A percentile compares a stretch with the other conserved stretches of the same genome.
Evolutionary conservation across 2,797 vertebrate species (phyloP).

Genomic region (Paedocypris micromegethes): DNA sequence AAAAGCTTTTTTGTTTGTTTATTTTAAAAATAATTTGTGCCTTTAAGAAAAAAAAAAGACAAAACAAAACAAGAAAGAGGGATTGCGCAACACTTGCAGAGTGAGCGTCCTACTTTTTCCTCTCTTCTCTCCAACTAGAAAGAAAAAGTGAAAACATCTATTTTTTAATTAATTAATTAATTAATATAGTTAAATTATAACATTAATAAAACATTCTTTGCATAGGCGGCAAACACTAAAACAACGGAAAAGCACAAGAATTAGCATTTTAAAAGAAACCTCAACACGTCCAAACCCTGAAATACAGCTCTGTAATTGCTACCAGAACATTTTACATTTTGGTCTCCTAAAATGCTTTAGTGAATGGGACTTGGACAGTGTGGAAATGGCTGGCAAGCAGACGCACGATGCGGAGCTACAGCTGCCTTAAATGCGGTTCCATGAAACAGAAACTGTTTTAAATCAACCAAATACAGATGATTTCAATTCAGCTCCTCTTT

Average conservation of each 20-base stretch:
- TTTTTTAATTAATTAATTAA: constrained; percentile 5
- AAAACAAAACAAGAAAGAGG: constrained; percentile 58
- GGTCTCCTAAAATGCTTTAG: constrained; percentile 64
- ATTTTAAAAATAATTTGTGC: constrained; percentile 72
- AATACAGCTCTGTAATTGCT: constrained; percentile 44
- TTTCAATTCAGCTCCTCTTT: constrained; percentile 73
- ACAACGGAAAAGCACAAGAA: constrained; percentile 64
- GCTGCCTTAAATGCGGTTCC: constrained; percentile 72
- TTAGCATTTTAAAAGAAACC: constrained; percentile 55
- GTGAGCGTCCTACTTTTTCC: constrained; percentile 70
- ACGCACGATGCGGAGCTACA: constrained; percentile 68
- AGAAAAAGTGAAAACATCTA: constrained; percentile 56
- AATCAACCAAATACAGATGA: constrained; percentile 73
- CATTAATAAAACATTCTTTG: constrained; percentile 59
- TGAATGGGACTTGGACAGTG: constrained; percentile 67
- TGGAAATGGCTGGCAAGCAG: constrained; percentile 71
- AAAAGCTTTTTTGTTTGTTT: constrained; percentile 74
- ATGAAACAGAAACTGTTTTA: constrained; percentile 68
- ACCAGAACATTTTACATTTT: constrained; percentile 60
- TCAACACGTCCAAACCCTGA: constrained; percentile 49
- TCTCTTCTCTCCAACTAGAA: constrained; percentile 60
- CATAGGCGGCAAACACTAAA: constrained; percentile 61
- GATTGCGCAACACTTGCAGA: constrained; percentile 67
- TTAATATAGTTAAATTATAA: constrained; percentile 61
- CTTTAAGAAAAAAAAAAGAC: constrained; percentile 53